Base-by-base conservation (phyloP, 2,888 invertebrate species). In the Lasiommata megera region DNA sequence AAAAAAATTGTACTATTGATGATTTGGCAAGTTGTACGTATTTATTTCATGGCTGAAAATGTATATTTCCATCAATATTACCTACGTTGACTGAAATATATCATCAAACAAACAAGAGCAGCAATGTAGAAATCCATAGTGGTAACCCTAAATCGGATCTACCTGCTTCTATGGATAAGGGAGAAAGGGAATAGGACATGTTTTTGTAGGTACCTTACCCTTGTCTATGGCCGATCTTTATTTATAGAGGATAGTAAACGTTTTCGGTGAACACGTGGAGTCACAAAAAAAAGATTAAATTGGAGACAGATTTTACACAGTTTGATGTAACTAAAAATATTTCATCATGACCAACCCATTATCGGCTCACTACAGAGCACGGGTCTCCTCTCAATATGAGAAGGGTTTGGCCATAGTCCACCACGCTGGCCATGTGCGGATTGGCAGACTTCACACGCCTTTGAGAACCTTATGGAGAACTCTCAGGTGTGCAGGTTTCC, bases 191-290 rank as follows among this genome's bases (percentile, higher is more conserved):
- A 53, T 53, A 34, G 41, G 51, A 54, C 38, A 41, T 48, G 48
- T 41, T 62, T 62, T 61, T 59, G 54, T n/a, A n/a, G n/a, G n/a
- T 56, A 41, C 50, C 29, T 50, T 40, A 55, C 40, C 52, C 53
- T 44, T 50, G 58, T 56, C 55, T 50, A 54, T 61, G 16, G 40
- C 18, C 16, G 56, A 61, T 56, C 56, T 54, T 58, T 61, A 61
- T 61, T 61, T 61, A 61, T 61, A 54, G 58, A 56, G 54, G 61
- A 56, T 52, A 36, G 43, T 54, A 44, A 51, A 61, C 46, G 55
- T 58, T 56, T 58, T 38, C 14, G 23, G 47, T 38, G 54, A 56
- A 62, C 62, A 62, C 56, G 54, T 62, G 62, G 59, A 54, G 37
- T 31, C 41, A 62, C 56, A 62, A 62, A 62, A 60, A n/a, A 50